Percentiles rank a stretch among this genome's conserved stretches.
Evolutionary conservation across 2,113 vertebrate species (phyloP).

Genomic region (Cochlearius cochlearius): DNA sequence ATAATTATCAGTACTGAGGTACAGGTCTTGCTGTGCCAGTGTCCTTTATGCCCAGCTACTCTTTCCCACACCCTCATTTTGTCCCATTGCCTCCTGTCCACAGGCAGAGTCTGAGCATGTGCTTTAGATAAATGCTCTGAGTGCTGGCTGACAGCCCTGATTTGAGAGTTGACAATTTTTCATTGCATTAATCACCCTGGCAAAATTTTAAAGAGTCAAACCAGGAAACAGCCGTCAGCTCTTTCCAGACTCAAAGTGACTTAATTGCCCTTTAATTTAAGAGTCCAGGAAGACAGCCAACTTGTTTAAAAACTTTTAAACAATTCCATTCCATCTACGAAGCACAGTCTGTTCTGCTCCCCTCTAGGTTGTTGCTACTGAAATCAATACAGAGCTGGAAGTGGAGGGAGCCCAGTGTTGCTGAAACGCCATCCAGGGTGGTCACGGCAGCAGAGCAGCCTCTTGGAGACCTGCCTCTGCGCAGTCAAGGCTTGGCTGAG

Average conservation of each 20-base stretch:
- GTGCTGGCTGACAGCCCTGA: slow-evolving; percentile 17
- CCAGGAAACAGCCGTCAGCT: not conserved
- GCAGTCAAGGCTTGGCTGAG: not conserved
- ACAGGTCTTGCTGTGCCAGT: not conserved
- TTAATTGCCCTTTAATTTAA: slow-evolving; percentile 57
- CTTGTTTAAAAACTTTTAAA: not conserved
- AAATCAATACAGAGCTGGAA: not conserved
- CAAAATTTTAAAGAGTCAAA: not conserved
- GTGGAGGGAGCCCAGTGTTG: not conserved
- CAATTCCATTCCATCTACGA: not conserved
- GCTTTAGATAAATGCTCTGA: not conserved
- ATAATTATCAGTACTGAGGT: not conserved
- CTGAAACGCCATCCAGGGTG: not conserved
- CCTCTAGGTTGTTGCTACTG: not conserved
- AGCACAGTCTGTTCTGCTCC: not conserved
- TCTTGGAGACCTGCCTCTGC: not conserved
- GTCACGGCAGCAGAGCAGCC: not conserved
- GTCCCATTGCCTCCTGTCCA: not conserved
- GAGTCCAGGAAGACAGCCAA: not conserved
- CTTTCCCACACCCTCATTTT: not conserved
- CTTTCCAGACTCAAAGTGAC: not conserved
- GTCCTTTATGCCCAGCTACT: not conserved
- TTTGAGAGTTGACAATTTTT: not conserved
- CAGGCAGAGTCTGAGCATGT: not conserved
- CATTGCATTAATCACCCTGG: slow-evolving; percentile 8